A percentile compares a stretch with the other conserved stretches of the same genome.
These are phyloP conservation scores for Scaptodrosophila latifasciaeformis DNA, from an alignment of 2,888 invertebrate species.

Conservation along the genomic window DNA sequence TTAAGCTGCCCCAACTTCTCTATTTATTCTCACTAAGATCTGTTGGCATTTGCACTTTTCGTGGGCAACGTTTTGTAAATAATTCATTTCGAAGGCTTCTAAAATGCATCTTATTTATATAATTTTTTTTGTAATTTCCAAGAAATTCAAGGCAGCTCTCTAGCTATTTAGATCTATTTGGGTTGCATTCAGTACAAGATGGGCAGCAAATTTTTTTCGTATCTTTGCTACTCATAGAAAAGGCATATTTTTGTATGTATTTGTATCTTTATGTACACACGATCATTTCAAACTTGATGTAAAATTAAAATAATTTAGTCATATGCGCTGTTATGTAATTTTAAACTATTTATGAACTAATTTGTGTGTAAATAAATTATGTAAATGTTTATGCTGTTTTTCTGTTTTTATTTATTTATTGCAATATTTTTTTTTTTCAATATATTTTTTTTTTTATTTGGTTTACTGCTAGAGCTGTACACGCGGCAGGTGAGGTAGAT, in stretches of 20 bases:
- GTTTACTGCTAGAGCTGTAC: slow-evolving; percentile 34
- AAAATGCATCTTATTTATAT: too few relatives aligned
- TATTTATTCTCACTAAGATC: slow-evolving; percentile 40
- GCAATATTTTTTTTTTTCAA: too few relatives aligned
- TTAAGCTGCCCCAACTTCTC: slow-evolving; percentile 34
- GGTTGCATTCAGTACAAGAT: slow-evolving; percentile 19
- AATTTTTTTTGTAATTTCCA: slow-evolving; percentile 18
- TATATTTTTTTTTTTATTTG: not conserved
- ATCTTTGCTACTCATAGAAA: too few relatives aligned
- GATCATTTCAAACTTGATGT: slow-evolving; percentile 30
- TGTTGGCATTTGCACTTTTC: slow-evolving; percentile 29
- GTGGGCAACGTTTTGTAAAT: slow-evolving; percentile 55
- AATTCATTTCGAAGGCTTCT: slow-evolving; percentile 43
- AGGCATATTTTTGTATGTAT: too few relatives aligned
- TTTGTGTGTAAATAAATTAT: slow-evolving; percentile 65
- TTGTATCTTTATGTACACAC: slow-evolving; percentile 20
- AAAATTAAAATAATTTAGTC: slow-evolving; percentile 48
- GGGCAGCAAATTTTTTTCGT: not conserved
- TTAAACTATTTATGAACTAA: slow-evolving; percentile 68
- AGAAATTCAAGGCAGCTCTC: slow-evolving; percentile 24
- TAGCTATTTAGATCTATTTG: slow-evolving; percentile 36
- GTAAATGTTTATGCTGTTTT: slow-evolving; percentile 39
- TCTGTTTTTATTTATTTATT: slow-evolving; percentile 13
- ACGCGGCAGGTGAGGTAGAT: slow-evolving; percentile 30
- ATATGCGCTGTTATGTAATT: slow-evolving; percentile 69